Evolutionary conservation across 2,797 vertebrate genomes (phyloP).

Genomic region (Scyliorhinus canicula): DNA sequence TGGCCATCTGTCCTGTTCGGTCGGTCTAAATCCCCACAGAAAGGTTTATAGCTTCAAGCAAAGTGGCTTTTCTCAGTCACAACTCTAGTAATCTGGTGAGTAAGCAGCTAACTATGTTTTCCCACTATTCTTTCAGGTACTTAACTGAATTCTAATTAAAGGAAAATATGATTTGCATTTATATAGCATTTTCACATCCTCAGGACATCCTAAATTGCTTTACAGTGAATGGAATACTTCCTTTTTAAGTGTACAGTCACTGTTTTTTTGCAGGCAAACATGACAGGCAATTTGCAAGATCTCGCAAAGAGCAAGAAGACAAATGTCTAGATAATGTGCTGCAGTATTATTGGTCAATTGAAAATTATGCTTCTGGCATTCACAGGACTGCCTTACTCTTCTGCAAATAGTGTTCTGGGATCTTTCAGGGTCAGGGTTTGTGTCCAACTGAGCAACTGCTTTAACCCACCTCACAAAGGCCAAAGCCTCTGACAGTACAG

Average conservation of each 20-base stretch:
- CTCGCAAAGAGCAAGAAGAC: neutral
- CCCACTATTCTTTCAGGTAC: neutral
- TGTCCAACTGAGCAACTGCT: neutral
- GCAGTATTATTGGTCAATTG: neutral
- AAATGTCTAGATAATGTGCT: neutral
- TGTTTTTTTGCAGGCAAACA: neutral
- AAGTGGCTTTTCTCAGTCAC: neutral
- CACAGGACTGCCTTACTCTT: neutral
- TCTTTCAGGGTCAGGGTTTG: neutral
- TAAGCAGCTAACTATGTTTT: neutral
- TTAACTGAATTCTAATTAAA: neutral
- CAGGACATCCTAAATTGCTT: neutral
- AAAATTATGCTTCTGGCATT: neutral
- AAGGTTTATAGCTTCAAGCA: neutral
- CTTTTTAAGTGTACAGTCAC: neutral
- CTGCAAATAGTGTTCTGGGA: neutral
- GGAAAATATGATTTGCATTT: neutral
- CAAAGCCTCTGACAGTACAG: neutral
- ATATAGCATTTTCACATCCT: conserved; percentile 2
- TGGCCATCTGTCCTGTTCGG: neutral
- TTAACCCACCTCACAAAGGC: neutral
- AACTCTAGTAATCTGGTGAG: neutral
- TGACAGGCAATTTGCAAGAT: neutral
- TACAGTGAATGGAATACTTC: neutral
- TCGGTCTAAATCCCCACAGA: neutral